Percentiles rank a stretch among this genome's conserved stretches.
Conservation (phyloP, 2,797 vertebrate genomes). For the Urocyon cinereoargenteus region DNA sequence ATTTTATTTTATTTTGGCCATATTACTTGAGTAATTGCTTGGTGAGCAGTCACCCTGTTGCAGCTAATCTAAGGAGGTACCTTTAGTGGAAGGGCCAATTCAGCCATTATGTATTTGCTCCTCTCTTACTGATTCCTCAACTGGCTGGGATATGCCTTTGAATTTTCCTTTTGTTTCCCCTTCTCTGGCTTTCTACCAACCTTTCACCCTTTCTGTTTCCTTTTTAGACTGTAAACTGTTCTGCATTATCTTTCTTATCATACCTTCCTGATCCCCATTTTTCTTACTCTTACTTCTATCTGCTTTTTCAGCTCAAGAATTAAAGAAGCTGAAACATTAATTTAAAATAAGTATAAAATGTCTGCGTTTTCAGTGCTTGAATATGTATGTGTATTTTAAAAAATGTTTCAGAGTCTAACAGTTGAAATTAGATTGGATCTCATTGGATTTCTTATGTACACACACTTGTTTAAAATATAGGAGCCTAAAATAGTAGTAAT, state of each 20-base stretch:
- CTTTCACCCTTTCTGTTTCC: not conserved
- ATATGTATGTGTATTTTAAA: slow-evolving; percentile 43
- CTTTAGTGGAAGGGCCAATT: not conserved
- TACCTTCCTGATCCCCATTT: not conserved
- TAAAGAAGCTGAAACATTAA: not conserved
- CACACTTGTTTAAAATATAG: slow-evolving; percentile 42
- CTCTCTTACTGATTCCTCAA: not conserved
- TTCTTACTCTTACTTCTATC: not conserved
- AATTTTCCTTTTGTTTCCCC: not conserved
- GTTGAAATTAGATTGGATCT: slow-evolving; percentile 2
- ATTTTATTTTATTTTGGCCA: slow-evolving; percentile 39
- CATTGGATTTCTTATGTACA: slow-evolving; percentile 10
- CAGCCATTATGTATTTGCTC: not conserved
- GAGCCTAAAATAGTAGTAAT: slow-evolving; percentile 20
- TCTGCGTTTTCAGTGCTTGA: slow-evolving; percentile 23
- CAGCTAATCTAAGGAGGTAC: not conserved
- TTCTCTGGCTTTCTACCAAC: not conserved
- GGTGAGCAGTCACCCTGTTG: not conserved
- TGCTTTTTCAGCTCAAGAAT: slow-evolving; percentile 50
- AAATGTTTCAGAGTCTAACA: slow-evolving; percentile 41
- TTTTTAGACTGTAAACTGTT: not conserved
- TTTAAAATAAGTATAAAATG: slow-evolving; percentile 55
- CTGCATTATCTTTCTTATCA: not conserved
- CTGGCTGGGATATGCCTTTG: not conserved
- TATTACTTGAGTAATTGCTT: not conserved